Conservation (phyloP, 2,888 invertebrate species). For the Pecten maximus region DNA sequence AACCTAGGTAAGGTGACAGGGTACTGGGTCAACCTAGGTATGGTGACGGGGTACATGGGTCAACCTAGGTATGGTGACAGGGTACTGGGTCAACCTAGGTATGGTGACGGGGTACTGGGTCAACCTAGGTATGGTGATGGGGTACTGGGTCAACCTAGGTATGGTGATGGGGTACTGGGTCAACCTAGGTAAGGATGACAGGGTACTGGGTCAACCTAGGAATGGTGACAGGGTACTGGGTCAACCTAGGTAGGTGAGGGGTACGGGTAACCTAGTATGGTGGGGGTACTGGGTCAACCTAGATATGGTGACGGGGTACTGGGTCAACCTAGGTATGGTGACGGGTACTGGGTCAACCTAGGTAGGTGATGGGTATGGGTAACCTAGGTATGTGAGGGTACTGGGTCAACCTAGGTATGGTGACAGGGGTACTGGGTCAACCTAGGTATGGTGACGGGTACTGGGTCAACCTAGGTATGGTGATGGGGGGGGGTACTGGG, state of each 20-base stretch:
- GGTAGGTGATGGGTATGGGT: slow-evolving; percentile 83
- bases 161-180: not conserved
- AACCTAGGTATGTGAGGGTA: slow-evolving; percentile 79
- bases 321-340: not conserved
- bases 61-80: not conserved
- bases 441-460: not conserved
- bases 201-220: slow-evolving; percentile 52
- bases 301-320: not conserved
- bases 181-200: not conserved
- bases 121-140: not conserved
- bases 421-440: not conserved
- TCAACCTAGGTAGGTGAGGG: not conserved
- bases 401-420: not conserved
- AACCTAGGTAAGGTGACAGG: slow-evolving; percentile 79
- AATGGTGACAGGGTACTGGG: slow-evolving; percentile 30
- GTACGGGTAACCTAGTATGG: not conserved
- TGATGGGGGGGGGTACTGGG: not conserved
- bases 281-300: not conserved
- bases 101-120: not conserved
- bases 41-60: not conserved
- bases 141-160: not conserved
- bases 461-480: not conserved
- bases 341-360: not conserved
- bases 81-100: not conserved
- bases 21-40: not conserved